Conservation (phyloP, 1,140 invertebrate species). For the Nymphalis io region DNA sequence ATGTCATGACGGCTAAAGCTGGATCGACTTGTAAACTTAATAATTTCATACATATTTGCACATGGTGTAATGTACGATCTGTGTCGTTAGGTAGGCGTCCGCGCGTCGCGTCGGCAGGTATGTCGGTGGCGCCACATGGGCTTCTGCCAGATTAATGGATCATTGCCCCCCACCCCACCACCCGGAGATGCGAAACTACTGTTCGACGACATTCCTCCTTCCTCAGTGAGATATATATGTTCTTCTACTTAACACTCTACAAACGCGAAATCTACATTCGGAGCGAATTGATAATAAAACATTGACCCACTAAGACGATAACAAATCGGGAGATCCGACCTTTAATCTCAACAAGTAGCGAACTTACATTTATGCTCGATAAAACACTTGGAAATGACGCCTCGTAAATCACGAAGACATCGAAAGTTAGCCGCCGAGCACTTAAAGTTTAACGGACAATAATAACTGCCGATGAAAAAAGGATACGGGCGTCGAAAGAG, state of each 20-base stretch:
- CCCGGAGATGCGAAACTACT: conserved; percentile 67
- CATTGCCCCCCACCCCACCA: conserved; percentile 77
- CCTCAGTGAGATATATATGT: conserved; percentile 39
- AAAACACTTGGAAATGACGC: conserved; percentile 76
- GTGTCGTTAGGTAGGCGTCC: conserved; percentile 77
- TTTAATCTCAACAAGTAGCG: conserved; percentile 78
- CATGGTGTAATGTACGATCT: conserved; percentile 66
- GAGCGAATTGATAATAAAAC: conserved; percentile 55
- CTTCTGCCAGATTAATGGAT: conserved; percentile 84
- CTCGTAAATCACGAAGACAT: conserved; percentile 78
- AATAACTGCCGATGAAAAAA: conserved; percentile 76
- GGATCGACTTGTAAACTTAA: conserved; percentile 27
- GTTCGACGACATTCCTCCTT: conserved; percentile 65
- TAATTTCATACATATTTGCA: conserved; percentile 57
- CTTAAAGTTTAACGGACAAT: conserved; percentile 80
- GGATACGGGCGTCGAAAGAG: conserved; percentile 55
- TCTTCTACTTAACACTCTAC: conserved; percentile 37
- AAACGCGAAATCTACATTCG: conserved; percentile 38
- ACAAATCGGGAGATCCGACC: conserved; percentile 61
- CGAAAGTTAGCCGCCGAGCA: conserved; percentile 77
- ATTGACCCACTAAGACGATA: conserved; percentile 60
- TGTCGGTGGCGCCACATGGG: conserved; percentile 81
- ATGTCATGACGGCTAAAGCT: no score
- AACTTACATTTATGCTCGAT: conserved; percentile 78
- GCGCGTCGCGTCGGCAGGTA: conserved; percentile 76